Evolutionary conservation across 1,140 invertebrate genomes (phyloP).

Genomic region (Cydia fagiglandana): DNA sequence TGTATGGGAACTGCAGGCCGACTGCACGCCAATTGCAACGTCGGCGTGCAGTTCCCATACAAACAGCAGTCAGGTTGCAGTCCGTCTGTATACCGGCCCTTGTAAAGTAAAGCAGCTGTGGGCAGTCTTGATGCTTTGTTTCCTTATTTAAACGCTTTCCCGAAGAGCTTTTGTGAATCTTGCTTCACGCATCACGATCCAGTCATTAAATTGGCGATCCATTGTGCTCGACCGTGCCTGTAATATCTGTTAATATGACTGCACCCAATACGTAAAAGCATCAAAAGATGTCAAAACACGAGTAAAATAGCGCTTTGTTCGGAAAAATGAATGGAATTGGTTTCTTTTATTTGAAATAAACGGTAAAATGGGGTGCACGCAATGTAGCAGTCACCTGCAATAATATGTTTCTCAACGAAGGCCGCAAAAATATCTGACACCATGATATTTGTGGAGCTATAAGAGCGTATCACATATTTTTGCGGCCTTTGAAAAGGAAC

Average conservation of each 20-base stretch:
- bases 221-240: conserved; percentile 38
- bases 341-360: conserved; percentile 44
- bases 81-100: too few species aligned
- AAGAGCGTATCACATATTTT: too few species aligned
- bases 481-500: too few species aligned
- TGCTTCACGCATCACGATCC: conserved; percentile 39
- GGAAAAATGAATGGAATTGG: conserved; percentile 41
- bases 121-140: not conserved
- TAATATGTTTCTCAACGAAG: too few species aligned
- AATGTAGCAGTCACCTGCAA: conserved; percentile 3
- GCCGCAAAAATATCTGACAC: too few species aligned
- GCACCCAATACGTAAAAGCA: conserved; percentile 54
- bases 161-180: conserved; percentile 15
- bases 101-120: not conserved
- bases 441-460: too few species aligned
- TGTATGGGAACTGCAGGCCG: too few species aligned
- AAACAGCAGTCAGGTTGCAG: too few species aligned
- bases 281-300: conserved; percentile 63
- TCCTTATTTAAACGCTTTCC: conserved; percentile 16
- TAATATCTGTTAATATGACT: conserved; percentile 34
- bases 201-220: conserved; percentile 43
- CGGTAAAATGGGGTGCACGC: conserved; percentile 45
- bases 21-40: too few species aligned
- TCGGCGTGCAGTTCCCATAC: too few species aligned
- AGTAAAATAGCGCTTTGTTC: conserved; percentile 49